A percentile compares a stretch with the other conserved stretches of the same genome.
These are phyloP conservation scores for Selene dorsalis DNA, from an alignment of 2,797 vertebrate species.

Conservation along the genomic window DNA sequence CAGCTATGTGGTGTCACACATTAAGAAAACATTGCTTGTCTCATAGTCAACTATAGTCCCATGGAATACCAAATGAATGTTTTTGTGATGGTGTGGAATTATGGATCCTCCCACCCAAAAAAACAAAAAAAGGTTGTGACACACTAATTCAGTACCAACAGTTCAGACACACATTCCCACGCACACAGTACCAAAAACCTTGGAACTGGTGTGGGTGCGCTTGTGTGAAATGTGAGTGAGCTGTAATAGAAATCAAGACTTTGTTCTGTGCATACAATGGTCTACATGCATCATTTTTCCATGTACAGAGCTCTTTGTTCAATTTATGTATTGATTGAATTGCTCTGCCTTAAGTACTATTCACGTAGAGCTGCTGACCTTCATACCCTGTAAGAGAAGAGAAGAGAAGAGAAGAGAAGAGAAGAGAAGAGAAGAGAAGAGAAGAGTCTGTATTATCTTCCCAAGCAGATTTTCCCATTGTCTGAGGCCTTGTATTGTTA, in stretches of 20 bases:
- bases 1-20: conserved; percentile 49
- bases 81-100: conserved; percentile 24
- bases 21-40: conserved; percentile 66
- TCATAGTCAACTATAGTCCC: conserved; percentile 50
- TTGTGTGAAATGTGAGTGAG: not conserved
- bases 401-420: not conserved
- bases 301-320: not conserved
- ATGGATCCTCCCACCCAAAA: conserved; percentile 26
- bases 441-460: conserved; percentile 18
- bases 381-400: conserved; percentile 15
- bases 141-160: conserved; percentile 13
- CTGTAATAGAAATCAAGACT: not conserved
- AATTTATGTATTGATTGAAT: not conserved
- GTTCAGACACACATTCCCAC: not conserved
- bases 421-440: too few species aligned
- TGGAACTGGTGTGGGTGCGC: not conserved
- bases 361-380: conserved; percentile 20
- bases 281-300: not conserved
- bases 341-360: not conserved
- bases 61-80: conserved; percentile 26
- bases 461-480: conserved; percentile 15
- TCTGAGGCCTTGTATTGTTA: conserved; percentile 3
- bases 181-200: not conserved
- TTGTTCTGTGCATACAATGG: not conserved
- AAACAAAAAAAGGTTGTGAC: not conserved